Evolutionary conservation across 2,888 invertebrate species (phyloP), one percentile per base, ranked within the genome.

Genomic region (Gonocerus acuteangulatus): DNA sequence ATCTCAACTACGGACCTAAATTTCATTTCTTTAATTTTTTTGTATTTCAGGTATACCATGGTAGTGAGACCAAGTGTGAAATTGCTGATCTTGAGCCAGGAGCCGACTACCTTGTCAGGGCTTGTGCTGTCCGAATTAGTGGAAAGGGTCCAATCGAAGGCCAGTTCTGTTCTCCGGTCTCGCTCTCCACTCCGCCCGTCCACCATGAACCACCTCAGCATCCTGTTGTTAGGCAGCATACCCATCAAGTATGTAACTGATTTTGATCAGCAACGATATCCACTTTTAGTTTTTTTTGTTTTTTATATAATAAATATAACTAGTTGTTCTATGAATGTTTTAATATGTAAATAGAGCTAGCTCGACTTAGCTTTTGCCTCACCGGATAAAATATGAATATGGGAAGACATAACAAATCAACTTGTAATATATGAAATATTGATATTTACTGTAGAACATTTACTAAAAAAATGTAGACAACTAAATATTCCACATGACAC

Each of bases 21-120:
- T 32, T 32, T 32, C 32, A 9, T 11, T 11, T 32, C 32, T 32
- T 32, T 32, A 32, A 32, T 32, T 32, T 32, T 32, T n/a, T n/a
- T n/a, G n/a, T n/a, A n/a, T n/a, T n/a, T n/a, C 74, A 87, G 84
- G 82, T 85, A 69, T 86, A 85, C 74, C 78, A 79, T 69, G 87
- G 87, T 60, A 71, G 76, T 63, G 84, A 81, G 68, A 77, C 81
- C 61, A 80, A 79, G 74, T 82, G 78, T 72, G 78, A 78, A 73
- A 74, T 85, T 73, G 78, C 80, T 75, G 82, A 84, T 72, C 79
- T 92, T 72, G 84, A 86, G 69, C 79, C 84, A 56, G 87, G 87
- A 70, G 80, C 80, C 60, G 86, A 87, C 72, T 91, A 91, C 76
- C 76, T 77, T 70, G 83, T 87, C 70, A 83, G 91, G 60, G 89